Evolutionary conservation across 2,888 invertebrate genomes (phyloP), one percentile per base, ranked within the genome.

Genomic region (Augochlorella aurata): DNA sequence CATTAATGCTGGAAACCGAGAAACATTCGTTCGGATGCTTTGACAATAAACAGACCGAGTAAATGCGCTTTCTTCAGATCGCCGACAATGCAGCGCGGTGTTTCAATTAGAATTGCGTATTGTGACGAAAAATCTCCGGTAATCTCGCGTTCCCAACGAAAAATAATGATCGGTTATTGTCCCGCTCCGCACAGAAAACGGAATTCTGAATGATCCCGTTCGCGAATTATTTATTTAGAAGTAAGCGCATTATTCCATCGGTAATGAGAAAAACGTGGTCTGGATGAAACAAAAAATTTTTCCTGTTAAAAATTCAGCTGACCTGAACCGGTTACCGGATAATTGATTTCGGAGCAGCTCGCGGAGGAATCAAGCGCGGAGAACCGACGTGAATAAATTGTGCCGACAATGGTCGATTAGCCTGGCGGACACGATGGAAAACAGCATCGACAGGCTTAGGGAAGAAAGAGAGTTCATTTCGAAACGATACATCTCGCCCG

Each of bases 391-490:
- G 70, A 21, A 71, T 79, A 66, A 78, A 67, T 54, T n/a, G 68
- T 47, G n/a, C 29, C 54, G 44, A 50, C 61, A 69, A 73, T 63
- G 68, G 78, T 14, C 18, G 47, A 49, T 21, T 65, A 49, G 52
- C 61, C n/a, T 9, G 24, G 21, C 18, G 18, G 45, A 52, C 49
- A 16, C 50, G n/a, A 58, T 29, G 54, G 79, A 71, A 79, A 81
- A 73, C 79, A 81, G 44, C 68, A 68, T 79, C 68, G 80, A n/a
- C 49, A 52, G 69, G 58, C 70, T 66, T 44, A 66, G 66, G 52
- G 58, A 74, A 45, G 70, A 81, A 70, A 81, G 69, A 70, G 74
- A 66, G 81, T 67, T 29, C 65, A 74, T 81, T 81, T 74, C n/a
- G 45, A n/a, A 29, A 24, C 74, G 65, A 81, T 74, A 81, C 24